phyloP scores from a whole-genome alignment of 2,113 vertebrate species.

The Struthio camelus region DNA sequence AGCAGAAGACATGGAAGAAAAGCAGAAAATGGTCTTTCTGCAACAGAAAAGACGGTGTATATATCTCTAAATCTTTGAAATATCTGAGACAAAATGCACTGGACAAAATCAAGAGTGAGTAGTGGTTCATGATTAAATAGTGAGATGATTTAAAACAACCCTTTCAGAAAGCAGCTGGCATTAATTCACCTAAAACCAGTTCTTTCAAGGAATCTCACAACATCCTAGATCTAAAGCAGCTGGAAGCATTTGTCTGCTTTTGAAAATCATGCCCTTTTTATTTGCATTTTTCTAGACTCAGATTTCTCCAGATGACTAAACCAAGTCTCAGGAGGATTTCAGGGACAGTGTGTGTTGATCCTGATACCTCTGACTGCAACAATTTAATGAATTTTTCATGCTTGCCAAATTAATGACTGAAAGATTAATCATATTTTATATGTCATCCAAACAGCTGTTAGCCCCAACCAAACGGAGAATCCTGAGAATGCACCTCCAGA shows the following conservation, averaged over 20 bases:
- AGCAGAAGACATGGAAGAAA: constrained; percentile 10
- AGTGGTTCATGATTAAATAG: constrained; percentile 6
- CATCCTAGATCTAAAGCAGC: neutral
- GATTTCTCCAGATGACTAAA: neutral
- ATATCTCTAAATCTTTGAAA: constrained; percentile 5
- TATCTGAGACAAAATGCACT: constrained; percentile 3
- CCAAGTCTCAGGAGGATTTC: neutral
- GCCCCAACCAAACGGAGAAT: neutral
- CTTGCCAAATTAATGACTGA: constrained; percentile 35
- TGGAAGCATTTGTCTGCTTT: neutral
- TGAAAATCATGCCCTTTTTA: neutral
- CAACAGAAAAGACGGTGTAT: neutral
- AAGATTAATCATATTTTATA: constrained; percentile 13
- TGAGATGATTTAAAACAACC: constrained; percentile 14
- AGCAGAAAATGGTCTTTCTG: constrained; percentile 5
- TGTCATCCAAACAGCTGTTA: neutral
- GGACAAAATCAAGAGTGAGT: neutral
- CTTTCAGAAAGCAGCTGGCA: neutral
- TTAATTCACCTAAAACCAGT: neutral
- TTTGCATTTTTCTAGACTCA: neutral
- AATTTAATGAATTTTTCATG: neutral
- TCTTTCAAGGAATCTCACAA: neutral
- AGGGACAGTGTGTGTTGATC: constrained; percentile 28
- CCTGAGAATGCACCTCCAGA: neutral
- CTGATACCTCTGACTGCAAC: neutral